phyloP scores from a whole-genome alignment of 1,140 invertebrate species.

The Hyles vespertilio region DNA sequence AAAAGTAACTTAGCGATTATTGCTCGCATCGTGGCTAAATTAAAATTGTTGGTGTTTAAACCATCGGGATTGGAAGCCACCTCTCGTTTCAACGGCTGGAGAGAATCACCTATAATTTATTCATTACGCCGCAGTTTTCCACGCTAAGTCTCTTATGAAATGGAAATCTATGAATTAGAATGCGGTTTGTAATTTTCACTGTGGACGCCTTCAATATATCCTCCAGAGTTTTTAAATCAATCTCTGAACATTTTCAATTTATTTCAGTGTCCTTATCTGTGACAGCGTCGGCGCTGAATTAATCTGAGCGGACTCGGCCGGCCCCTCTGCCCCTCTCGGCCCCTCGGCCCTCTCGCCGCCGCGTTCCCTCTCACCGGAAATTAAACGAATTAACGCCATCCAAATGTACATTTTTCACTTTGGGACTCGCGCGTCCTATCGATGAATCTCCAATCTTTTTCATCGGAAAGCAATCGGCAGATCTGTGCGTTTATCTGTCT shows the following conservation, averaged over 20 bases:
- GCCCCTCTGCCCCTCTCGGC: conserved; percentile 29
- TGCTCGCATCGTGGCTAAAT: conserved; percentile 24
- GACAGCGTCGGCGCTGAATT: conserved; percentile 70
- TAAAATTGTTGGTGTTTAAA: conserved; percentile 25
- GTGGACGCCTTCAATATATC: conserved; percentile 56
- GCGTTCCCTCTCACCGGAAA: conserved; percentile 65
- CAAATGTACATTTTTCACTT: conserved; percentile 76
- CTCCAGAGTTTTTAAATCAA: conserved; percentile 71
- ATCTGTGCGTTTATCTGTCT: conserved; percentile 69
- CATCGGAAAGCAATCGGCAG: conserved; percentile 56
- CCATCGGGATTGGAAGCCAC: conserved; percentile 25
- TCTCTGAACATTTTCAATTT: conserved; percentile 75
- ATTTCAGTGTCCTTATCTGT: conserved; percentile 73
- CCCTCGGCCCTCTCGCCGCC: conserved; percentile 26
- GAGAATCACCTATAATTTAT: conserved; percentile 39
- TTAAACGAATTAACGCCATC: conserved; percentile 75
- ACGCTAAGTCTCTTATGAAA: conserved; percentile 27
- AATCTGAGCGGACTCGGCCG: conserved; percentile 63
- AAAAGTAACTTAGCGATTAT: not conserved
- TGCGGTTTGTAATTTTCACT: conserved; percentile 48
- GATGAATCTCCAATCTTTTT: conserved; percentile 68
- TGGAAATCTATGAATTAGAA: conserved; percentile 33
- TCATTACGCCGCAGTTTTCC: conserved; percentile 40
- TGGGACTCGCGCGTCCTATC: conserved; percentile 63
- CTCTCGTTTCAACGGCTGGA: conserved; percentile 24